Base-by-base conservation (phyloP, 2,113 vertebrate species). In the Heterotis niloticus region DNA sequence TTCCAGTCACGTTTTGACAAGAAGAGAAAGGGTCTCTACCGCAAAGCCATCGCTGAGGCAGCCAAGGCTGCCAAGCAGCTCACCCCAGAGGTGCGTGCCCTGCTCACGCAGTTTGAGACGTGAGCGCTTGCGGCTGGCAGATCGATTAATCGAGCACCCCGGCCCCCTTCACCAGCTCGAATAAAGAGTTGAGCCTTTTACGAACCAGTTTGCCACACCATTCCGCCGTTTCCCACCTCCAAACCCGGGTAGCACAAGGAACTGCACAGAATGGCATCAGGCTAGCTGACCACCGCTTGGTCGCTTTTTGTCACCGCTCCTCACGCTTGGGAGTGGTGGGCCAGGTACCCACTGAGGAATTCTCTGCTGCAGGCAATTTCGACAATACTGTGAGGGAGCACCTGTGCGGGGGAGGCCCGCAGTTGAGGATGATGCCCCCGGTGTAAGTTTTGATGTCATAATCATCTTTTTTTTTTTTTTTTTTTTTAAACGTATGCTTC, bases 61-160 rank as follows among this genome's bases (percentile, higher is more conserved):
- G 98, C 97, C 26, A 95, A 94, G 82, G 97, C 97, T 78, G 97
- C 97, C 88, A 95, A 97, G 84, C 98, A 98, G 92, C 94, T 99
- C 81, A 99, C 96, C 72, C 98, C 98, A 0, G 97, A 99, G 86
- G 98, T 98, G 82, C 95, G 98, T 81, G 94, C 97, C 82, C 92
- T 99, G 88, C 92, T 98, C 87, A 99, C 98, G 5, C 97, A 99
- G 90, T 98, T 99, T 84, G 98, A 99, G 90, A 98, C 98, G 90
- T 96, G 94, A 95, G 85, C 1, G 10, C 12, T 28, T 16, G 51
- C 28, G 80, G 89, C 88, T 83, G 77, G 90, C 89, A 88, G 89
- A 93, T 16, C 20, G 26, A 77, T 16, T 54, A 12, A 62, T 14
- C 23, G 57, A 75, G 64, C 70, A 54, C 72, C 23, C 23, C 67